Conservation (phyloP, 64 coral and sea anemone species). For the Porites lutea region DNA sequence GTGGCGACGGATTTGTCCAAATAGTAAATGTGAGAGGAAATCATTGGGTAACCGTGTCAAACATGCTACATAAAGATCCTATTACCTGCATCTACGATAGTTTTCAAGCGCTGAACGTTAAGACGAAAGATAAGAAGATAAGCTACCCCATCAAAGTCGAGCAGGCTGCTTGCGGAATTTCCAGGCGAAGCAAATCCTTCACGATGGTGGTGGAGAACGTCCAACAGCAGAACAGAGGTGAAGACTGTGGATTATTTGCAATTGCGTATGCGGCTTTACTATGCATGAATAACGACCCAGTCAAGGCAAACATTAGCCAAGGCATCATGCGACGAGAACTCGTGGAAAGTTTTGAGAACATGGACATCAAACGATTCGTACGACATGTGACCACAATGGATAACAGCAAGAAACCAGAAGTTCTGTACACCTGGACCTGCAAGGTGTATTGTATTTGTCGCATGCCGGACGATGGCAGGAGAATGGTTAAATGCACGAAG, state of each 20-base stretch:
- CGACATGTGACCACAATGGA: background rate
- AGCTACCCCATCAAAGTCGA: conserved; percentile 66
- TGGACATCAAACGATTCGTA: conserved; percentile 41
- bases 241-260: conserved; percentile 68
- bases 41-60: conserved; percentile 73
- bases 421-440: conserved; percentile 39
- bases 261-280: conserved; percentile 45
- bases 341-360: background rate
- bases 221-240: conserved; percentile 62
- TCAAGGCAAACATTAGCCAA: conserved; percentile 25
- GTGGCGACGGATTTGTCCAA: background rate
- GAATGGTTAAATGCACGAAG: conserved; percentile 6
- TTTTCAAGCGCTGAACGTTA: conserved; percentile 2
- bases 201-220: conserved; percentile 40
- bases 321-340: conserved; percentile 38
- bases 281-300: conserved; percentile 45
- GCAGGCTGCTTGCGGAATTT: conserved; percentile 50
- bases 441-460: conserved; percentile 46
- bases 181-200: too few species aligned
- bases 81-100: conserved; percentile 58
- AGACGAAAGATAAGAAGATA: background rate
- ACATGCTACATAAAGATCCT: background rate
- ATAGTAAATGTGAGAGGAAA: conserved; percentile 38
- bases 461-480: conserved; percentile 59
- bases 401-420: background rate